These are phyloP conservation scores for Dascyllus trimaculatus DNA, from an alignment of 2,113 vertebrate species.

Conservation along the genomic window DNA sequence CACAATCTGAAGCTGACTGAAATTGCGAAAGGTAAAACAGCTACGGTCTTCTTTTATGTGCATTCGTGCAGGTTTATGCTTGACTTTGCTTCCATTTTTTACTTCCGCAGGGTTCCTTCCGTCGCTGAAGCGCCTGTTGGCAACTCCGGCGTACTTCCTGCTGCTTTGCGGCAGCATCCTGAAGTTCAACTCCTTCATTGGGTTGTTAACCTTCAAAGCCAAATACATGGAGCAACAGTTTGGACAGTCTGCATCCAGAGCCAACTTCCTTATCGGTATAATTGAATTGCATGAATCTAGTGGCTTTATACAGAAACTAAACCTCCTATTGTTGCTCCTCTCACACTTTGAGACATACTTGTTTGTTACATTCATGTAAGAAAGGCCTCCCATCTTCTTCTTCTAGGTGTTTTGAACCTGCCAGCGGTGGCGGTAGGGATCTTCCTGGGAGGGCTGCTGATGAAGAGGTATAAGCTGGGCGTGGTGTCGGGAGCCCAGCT, in stretches of 20 bases:
- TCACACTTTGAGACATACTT: not conserved
- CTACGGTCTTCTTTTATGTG: not conserved
- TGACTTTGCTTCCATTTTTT: constrained; percentile 8
- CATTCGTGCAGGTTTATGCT: not conserved
- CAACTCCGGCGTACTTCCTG: constrained; percentile 86
- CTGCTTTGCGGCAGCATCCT: constrained; percentile 82
- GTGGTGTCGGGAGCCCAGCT: constrained; percentile 87
- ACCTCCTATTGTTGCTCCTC: no score
- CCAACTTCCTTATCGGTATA: constrained; percentile 91
- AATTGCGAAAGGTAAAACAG: constrained; percentile 78
- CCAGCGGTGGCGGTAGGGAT: constrained; percentile 87
- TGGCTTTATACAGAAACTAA: no score
- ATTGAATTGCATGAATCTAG: no score
- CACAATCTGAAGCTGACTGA: constrained; percentile 65
- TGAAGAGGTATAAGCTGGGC: constrained; percentile 90
- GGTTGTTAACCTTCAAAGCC: constrained; percentile 88
- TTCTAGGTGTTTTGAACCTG: constrained; percentile 85
- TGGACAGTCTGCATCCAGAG: constrained; percentile 86
- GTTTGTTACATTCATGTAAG: no score
- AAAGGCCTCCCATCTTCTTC: constrained; percentile 7
- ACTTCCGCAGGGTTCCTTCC: constrained; percentile 86
- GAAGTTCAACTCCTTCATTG: constrained; percentile 86
- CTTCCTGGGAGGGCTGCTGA: constrained; percentile 90
- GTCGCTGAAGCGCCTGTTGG: constrained; percentile 88
- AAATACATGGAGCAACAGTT: constrained; percentile 98